Evolutionary conservation across 2,797 vertebrate species (phyloP), one percentile per base, ranked within the genome.

Genomic region (Epinephelus awoara): DNA sequence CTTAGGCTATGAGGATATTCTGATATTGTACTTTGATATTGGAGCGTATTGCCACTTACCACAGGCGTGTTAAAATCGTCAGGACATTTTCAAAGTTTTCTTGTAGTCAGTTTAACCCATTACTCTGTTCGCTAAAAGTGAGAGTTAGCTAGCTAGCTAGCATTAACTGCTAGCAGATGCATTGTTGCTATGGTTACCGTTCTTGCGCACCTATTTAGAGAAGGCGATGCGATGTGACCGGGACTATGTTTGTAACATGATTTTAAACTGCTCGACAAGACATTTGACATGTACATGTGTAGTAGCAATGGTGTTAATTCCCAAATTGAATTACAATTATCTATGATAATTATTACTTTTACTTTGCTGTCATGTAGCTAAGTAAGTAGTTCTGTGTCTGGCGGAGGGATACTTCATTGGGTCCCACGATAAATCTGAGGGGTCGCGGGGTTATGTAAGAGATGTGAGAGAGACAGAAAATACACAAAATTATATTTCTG

Each of bases 141-240:
- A 46, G 25, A 5, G 19, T 42, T 23, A 42, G 6, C 38, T 1
- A 27, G 4, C 46, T n/a, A 21, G 55, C 34, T 54, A 44, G 9
- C 27, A 29, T 29, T 29, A 29, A 29, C n/a, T 57, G 1, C 2
- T 49, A 11, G 27, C 21, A 1, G 15, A 2, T 49, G 5, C 40
- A 23, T 25, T 58, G 66, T 70, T 79, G 38, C 34, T 50, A 46
- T 54, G 29, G 78, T 49, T 52, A 76, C 62, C 0, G 38, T 40
- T 40, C 9, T 11, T 7, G 17, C 7, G 21, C 13, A 56, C 7
- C 4, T 56, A 65, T 19, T 49, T 18, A 34, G 13, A 46, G 18
- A 62, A 7, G 7, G 18, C 13, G 3, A 44, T 18, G 11, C 5
- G 27, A 29, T 21, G 50, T 56, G 11, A 51, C 1, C 0, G 2